Conservation (phyloP, 2,113 vertebrate genomes). For the Epinephelus moara region DNA sequence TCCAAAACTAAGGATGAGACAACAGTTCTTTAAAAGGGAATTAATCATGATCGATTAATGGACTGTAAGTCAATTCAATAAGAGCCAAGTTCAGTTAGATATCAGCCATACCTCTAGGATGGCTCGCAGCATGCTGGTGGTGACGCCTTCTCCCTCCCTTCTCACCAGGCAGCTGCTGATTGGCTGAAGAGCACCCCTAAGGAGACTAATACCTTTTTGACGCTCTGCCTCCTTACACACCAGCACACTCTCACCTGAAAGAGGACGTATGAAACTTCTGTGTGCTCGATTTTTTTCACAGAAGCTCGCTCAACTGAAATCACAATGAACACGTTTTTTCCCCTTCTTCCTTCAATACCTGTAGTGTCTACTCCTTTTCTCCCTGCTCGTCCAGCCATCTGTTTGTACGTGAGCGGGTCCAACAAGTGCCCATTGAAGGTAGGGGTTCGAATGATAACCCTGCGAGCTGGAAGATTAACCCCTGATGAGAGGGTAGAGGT, state of each 20-base stretch:
- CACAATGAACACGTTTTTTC: neutral
- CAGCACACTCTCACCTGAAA: constrained; percentile 94
- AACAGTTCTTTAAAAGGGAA: neutral
- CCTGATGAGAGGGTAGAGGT: constrained; percentile 98
- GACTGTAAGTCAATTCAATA: neutral
- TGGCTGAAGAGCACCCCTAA: constrained; percentile 91
- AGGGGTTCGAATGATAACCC: constrained; percentile 95
- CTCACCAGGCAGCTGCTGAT: constrained; percentile 92
- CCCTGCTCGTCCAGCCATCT: constrained; percentile 97
- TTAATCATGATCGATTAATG: neutral
- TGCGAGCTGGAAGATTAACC: constrained; percentile 95
- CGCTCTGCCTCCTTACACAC: constrained; percentile 94
- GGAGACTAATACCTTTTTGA: constrained; percentile 89
- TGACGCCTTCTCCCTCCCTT: constrained; percentile 89
- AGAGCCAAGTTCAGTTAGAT: neutral
- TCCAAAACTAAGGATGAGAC: neutral
- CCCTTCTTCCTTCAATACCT: constrained; percentile 72
- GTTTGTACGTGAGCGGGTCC: constrained; percentile 94
- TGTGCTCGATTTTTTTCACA: neutral
- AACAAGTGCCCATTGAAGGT: constrained; percentile 90
- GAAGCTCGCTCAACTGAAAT: neutral
- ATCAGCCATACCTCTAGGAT: constrained; percentile 90
- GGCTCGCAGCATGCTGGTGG: constrained; percentile 95
- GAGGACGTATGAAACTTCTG: neutral
- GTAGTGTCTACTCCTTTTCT: constrained; percentile 94